A percentile compares a stretch with the other conserved stretches of the same genome.
phyloP scores from a whole-genome alignment of 1,140 invertebrate species.

The Goniozus legneri region DNA sequence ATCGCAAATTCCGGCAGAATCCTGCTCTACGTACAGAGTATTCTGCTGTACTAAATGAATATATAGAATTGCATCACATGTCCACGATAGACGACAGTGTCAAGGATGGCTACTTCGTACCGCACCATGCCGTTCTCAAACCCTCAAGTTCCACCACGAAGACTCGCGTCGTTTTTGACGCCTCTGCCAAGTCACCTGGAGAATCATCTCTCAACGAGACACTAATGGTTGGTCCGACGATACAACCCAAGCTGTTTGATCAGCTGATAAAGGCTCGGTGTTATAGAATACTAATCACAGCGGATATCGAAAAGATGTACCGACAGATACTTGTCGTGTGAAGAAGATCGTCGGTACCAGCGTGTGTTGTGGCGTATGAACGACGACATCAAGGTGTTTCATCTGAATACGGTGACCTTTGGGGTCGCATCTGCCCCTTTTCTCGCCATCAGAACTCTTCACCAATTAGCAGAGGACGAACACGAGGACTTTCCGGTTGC shows the following conservation, averaged over 20 bases:
- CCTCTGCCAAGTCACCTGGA: not conserved
- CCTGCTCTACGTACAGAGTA: slow-evolving; percentile 22
- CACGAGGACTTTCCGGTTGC: slow-evolving; percentile 9
- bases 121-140: slow-evolving; percentile 3
- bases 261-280: slow-evolving; percentile 15
- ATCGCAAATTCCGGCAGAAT: slow-evolving; percentile 18
- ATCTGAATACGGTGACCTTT: slow-evolving; percentile 38
- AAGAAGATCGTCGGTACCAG: slow-evolving; percentile 27
- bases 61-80: slow-evolving; percentile 26
- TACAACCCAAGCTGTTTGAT: slow-evolving; percentile 21
- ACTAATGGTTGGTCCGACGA: slow-evolving; percentile 23
- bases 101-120: slow-evolving; percentile 1
- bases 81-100: not conserved
- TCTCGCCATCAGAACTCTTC: slow-evolving; percentile 8
- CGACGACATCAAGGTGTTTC: slow-evolving; percentile 22
- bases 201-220: slow-evolving; percentile 28
- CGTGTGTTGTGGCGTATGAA: slow-evolving; percentile 32
- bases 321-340: slow-evolving; percentile 27
- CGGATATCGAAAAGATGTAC: slow-evolving; percentile 40
- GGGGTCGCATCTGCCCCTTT: slow-evolving; percentile 27
- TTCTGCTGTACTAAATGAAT: slow-evolving; percentile 29
- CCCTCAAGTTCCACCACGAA: not conserved
- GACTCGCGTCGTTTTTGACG: not conserved
- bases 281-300: slow-evolving; percentile 7
- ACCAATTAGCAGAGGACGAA: slow-evolving; percentile 6